phyloP scores from a whole-genome alignment of 2,888 invertebrate genomes.

The Drosophila diplacantha region DNA sequence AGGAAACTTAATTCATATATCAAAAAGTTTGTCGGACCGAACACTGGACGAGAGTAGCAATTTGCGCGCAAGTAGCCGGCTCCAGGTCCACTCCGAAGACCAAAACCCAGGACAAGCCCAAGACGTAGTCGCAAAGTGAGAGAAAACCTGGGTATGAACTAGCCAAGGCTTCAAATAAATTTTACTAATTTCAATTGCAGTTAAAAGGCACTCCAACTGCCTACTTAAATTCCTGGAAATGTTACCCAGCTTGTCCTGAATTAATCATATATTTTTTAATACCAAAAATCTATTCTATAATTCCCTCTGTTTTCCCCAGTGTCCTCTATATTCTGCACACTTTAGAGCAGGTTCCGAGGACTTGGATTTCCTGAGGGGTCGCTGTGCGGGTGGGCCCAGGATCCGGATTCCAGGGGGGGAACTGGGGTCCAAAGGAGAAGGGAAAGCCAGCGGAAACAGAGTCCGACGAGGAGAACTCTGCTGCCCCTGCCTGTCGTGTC shows the following conservation, averaged over 20 bases:
- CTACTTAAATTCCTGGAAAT: too few relatives aligned
- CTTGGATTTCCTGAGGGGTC: constrained; percentile 12
- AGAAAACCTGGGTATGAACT: background rate
- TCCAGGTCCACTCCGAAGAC: constrained; percentile 29
- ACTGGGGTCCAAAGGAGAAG: background rate
- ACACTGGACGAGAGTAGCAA: constrained; percentile 65
- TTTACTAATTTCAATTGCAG: background rate
- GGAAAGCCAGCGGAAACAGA: constrained; percentile 15
- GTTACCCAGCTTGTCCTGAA: accelerated
- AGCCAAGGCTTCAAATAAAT: background rate
- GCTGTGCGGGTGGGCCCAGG: constrained; percentile 41
- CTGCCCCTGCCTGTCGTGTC: constrained; percentile 59
- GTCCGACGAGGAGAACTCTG: background rate
- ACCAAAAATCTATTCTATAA: background rate
- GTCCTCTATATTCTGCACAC: constrained; percentile 48
- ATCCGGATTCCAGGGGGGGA: constrained; percentile 13
- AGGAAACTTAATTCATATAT: constrained; percentile 71
- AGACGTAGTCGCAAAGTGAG: constrained; percentile 34
- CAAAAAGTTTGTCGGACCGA: constrained; percentile 64
- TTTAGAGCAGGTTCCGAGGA: constrained; percentile 46
- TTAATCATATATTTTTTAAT: background rate
- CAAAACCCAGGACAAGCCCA: constrained; percentile 33
- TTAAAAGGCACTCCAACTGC: accelerated
- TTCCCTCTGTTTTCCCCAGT: background rate
- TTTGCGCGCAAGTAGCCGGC: constrained; percentile 68